Conservation (phyloP, 2,888 invertebrate genomes). For the Tyria jacobaeae region DNA sequence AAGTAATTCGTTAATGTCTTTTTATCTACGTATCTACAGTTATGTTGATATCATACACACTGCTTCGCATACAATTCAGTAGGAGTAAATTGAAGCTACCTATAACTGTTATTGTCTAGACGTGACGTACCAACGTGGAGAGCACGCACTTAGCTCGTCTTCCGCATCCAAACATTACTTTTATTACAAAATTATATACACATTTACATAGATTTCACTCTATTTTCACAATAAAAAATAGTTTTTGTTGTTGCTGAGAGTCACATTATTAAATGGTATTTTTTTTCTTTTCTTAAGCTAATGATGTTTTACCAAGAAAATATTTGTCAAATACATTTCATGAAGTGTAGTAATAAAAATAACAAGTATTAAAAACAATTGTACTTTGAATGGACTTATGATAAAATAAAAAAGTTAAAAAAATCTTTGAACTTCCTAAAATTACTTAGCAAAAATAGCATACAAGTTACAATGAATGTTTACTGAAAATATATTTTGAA, state of each 20-base stretch:
- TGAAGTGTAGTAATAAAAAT: slow-evolving; percentile 16
- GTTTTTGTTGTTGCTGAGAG: no score
- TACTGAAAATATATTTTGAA: slow-evolving; percentile 30
- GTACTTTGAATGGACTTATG: slow-evolving; percentile 34
- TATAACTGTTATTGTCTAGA: slow-evolving; percentile 51
- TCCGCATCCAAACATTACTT: slow-evolving; percentile 30
- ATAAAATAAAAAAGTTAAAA: slow-evolving; percentile 24
- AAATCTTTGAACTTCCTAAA: neutral
- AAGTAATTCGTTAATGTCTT: slow-evolving; percentile 50
- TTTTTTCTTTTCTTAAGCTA: neutral
- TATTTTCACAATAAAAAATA: slow-evolving; percentile 23
- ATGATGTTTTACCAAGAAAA: slow-evolving; percentile 6
- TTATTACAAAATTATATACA: slow-evolving; percentile 45
- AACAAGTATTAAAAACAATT: slow-evolving; percentile 18
- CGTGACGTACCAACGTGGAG: slow-evolving; percentile 32
- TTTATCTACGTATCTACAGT: slow-evolving; percentile 40
- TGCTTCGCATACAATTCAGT: slow-evolving; percentile 35
- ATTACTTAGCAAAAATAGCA: slow-evolving; percentile 25
- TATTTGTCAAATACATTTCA: slow-evolving; percentile 18
- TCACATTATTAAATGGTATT: no score
- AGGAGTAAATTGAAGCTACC: slow-evolving; percentile 44
- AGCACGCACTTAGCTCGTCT: slow-evolving; percentile 32
- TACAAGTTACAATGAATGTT: slow-evolving; percentile 29
- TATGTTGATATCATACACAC: slow-evolving; percentile 35
- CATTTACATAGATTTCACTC: slow-evolving; percentile 35